A percentile compares a stretch with the other conserved stretches of the same genome.
These are phyloP conservation scores for Cryptomyrus ogoouensis DNA, from an alignment of 2,113 vertebrate species.

Conservation along the genomic window DNA sequence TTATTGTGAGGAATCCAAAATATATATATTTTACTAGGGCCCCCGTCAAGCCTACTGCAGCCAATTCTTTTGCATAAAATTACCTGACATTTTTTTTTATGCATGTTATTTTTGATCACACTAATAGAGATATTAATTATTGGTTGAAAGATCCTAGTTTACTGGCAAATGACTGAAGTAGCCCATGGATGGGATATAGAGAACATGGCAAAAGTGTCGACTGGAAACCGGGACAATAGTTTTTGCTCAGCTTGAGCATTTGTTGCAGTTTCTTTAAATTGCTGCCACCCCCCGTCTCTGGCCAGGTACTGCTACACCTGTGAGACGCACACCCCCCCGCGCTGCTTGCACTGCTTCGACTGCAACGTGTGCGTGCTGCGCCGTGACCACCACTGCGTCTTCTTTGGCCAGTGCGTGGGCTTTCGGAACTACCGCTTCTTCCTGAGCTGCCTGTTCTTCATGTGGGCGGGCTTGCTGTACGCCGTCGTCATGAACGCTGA, in stretches of 20 bases:
- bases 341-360: constrained; percentile 77
- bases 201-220: neutral
- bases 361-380: constrained; percentile 78
- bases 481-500: constrained; percentile 75
- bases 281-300: neutral
- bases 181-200: neutral
- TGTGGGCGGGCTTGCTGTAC: constrained; percentile 69
- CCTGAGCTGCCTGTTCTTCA: constrained; percentile 72
- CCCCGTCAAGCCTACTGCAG: neutral
- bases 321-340: constrained; percentile 77
- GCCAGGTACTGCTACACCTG: constrained; percentile 78
- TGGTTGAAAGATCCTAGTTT: neutral
- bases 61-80: neutral
- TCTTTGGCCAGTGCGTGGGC: constrained; percentile 80
- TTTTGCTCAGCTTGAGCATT: neutral
- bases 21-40: neutral
- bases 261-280: neutral
- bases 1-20: neutral
- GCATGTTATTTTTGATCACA: neutral
- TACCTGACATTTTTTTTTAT: neutral
- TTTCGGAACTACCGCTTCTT: constrained; percentile 78
- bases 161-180: neutral
- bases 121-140: neutral
- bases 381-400: constrained; percentile 83
- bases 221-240: neutral